phyloP scores from a whole-genome alignment of 2,797 vertebrate species.

The Tauraco hartlaubi region DNA sequence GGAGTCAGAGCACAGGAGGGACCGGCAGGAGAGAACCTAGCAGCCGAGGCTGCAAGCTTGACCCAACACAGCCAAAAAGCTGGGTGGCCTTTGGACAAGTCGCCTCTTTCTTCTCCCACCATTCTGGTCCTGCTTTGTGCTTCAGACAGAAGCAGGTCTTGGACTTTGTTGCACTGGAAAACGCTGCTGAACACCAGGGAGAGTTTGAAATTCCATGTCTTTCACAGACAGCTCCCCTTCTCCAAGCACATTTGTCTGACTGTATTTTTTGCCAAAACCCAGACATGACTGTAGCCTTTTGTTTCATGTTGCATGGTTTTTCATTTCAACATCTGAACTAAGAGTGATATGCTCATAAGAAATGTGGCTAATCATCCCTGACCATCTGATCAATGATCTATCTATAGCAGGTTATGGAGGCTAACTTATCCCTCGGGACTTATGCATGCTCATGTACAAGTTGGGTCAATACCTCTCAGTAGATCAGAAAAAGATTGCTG shows the following conservation, averaged over 20 bases:
- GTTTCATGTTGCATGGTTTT: neutral
- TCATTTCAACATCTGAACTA: neutral
- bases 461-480: neutral
- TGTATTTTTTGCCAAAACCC: neutral
- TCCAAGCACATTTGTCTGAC: neutral
- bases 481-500: neutral
- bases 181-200: neutral
- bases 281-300: neutral
- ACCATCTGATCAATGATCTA: neutral
- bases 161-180: neutral
- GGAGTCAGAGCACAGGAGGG: neutral
- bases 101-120: neutral
- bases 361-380: neutral
- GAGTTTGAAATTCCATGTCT: neutral
- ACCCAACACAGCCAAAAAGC: neutral
- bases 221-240: neutral
- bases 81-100: neutral
- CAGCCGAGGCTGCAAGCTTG: neutral
- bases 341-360: neutral
- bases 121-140: neutral
- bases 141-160: neutral
- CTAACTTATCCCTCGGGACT: neutral
- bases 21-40: neutral
- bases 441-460: neutral
- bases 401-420: neutral